Evolutionary conservation across 2,113 vertebrate genomes (phyloP).

Genomic region (Strigops habroptila): DNA sequence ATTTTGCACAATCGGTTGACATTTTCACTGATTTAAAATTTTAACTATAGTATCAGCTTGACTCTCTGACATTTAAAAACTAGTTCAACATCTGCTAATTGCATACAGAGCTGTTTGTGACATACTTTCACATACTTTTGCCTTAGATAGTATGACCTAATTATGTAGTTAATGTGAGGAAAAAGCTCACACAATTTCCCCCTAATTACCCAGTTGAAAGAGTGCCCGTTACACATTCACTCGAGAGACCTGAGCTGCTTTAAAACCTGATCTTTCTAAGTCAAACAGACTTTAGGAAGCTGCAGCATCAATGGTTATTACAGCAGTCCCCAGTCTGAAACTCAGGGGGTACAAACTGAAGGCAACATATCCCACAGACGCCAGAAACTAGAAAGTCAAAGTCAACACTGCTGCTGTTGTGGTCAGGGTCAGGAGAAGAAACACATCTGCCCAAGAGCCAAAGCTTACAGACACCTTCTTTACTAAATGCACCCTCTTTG

Average conservation of each 20-base stretch:
- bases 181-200: not conserved
- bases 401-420: not conserved
- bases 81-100: not conserved
- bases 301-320: not conserved
- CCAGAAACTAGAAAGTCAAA: not conserved
- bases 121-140: constrained; percentile 22
- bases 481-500: not conserved
- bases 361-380: not conserved
- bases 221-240: constrained; percentile 27
- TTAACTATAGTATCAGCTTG: not conserved
- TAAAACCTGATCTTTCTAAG: constrained; percentile 22
- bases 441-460: not conserved
- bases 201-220: constrained; percentile 58
- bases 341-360: not conserved
- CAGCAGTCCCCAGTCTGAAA: not conserved
- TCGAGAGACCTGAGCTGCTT: constrained; percentile 57
- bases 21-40: not conserved
- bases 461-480: not conserved
- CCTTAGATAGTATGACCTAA: constrained; percentile 38
- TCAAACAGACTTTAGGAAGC: not conserved
- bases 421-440: not conserved
- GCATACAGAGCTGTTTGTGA: not conserved
- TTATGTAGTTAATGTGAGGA: constrained; percentile 34
- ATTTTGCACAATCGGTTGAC: not conserved
- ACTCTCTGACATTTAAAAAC: not conserved